A percentile compares a stretch with the other conserved stretches of the same genome.
Evolutionary conservation across 37 sponge, comb jelly and placozoan genomes (phyloP).

Genomic region (Spongilla lacustris): DNA sequence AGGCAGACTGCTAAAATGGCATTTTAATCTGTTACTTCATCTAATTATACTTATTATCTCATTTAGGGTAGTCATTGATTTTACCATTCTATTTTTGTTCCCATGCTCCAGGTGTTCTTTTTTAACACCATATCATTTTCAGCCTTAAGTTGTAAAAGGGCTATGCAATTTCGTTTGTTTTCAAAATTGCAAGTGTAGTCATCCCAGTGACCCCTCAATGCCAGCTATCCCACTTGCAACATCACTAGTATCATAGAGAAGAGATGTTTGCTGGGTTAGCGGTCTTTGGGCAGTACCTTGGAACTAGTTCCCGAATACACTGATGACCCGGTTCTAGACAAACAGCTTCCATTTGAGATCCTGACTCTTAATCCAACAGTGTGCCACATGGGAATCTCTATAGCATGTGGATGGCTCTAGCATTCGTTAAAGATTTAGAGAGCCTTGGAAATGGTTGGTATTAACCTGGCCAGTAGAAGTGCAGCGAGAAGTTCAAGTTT

Average conservation of each 20-base stretch:
- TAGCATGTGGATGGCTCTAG: too few relatives aligned
- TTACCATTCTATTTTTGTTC: not conserved
- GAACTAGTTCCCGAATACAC: too few relatives aligned
- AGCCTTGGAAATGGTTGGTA: too few relatives aligned
- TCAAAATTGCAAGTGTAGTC: not conserved
- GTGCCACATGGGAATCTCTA: too few relatives aligned
- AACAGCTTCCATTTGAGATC: too few relatives aligned
- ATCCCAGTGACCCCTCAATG: not conserved
- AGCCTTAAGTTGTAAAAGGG: not conserved
- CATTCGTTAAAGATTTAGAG: too few relatives aligned
- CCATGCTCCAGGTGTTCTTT: not conserved
- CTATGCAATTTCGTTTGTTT: not conserved
- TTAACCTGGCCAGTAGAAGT: too few relatives aligned
- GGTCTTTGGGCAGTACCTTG: too few relatives aligned
- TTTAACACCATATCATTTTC: not conserved
- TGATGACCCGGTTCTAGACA: too few relatives aligned
- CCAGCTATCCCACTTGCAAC: not conserved
- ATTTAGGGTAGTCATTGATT: not conserved
- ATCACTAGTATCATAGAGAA: not conserved
- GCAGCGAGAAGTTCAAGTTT: too few relatives aligned
- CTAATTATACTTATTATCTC: constrained; percentile 1
- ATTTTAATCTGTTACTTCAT: not conserved
- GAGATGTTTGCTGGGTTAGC: too few relatives aligned
- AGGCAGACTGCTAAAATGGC: not conserved
- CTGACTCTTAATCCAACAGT: too few relatives aligned